Evolutionary conservation across 2,888 invertebrate genomes (phyloP).

Genomic region (Polymixis flavicincta): DNA sequence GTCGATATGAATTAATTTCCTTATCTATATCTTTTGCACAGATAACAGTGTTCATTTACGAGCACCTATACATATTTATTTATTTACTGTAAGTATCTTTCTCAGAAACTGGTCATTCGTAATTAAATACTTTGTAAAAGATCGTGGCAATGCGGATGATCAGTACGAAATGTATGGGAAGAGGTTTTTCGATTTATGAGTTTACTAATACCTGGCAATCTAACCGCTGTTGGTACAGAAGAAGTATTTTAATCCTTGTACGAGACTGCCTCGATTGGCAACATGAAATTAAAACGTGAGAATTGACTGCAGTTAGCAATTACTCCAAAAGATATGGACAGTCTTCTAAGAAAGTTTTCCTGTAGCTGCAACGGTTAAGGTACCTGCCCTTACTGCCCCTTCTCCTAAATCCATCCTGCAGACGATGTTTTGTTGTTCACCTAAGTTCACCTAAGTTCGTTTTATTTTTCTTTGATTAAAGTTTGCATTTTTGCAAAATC

Average conservation of each 20-base stretch:
- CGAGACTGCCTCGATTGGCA: not conserved
- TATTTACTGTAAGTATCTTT: not conserved
- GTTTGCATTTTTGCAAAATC: not conserved
- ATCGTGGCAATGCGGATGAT: not conserved
- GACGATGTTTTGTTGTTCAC: not conserved
- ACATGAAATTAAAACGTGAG: not conserved
- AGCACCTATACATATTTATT: not conserved
- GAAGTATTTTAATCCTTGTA: not conserved
- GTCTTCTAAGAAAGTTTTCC: not conserved
- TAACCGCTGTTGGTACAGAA: not conserved
- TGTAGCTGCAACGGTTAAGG: not conserved
- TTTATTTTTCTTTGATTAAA: not conserved
- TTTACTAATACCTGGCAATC: no score
- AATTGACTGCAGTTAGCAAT: not conserved
- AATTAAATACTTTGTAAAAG: not conserved
- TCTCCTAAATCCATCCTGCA: not conserved
- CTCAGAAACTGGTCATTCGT: not conserved
- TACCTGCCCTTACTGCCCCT: not conserved
- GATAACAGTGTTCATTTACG: not conserved
- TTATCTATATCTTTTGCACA: not conserved
- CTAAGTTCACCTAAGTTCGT: not conserved
- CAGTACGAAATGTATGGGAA: not conserved
- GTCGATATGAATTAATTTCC: not conserved
- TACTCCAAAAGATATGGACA: not conserved
- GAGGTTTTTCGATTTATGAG: not conserved